These are phyloP conservation scores for Okapia johnstoni DNA, from an alignment of 2,113 vertebrate species.

Conservation along the genomic window DNA sequence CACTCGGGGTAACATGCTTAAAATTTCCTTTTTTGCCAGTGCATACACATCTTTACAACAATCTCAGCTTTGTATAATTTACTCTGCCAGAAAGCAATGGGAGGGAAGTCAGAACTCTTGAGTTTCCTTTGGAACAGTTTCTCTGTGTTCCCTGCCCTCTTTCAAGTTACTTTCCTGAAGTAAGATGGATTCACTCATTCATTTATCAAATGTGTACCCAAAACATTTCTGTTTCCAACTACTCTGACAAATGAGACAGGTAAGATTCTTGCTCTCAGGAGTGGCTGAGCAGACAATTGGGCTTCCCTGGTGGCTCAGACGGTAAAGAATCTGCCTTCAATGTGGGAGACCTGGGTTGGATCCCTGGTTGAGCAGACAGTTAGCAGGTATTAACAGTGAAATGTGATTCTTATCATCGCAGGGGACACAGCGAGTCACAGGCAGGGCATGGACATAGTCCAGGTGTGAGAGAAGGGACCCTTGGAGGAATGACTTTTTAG, in stretches of 20 bases:
- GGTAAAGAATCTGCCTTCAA: not conserved
- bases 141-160: not conserved
- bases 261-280: not conserved
- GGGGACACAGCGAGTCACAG: not conserved
- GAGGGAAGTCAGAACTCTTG: not conserved
- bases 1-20: not conserved
- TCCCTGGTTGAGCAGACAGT: not conserved
- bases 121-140: not conserved
- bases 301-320: not conserved
- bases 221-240: not conserved
- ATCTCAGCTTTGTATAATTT: not conserved
- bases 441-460: not conserved
- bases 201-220: not conserved
- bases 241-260: not conserved
- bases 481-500: not conserved
- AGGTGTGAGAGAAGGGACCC: not conserved
- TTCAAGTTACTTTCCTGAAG: not conserved
- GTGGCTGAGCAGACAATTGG: not conserved
- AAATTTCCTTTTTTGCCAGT: not conserved
- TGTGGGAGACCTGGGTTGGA: not conserved
- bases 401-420: not conserved
- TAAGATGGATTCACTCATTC: not conserved
- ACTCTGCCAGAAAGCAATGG: not conserved
- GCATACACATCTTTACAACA: not conserved
- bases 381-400: not conserved